These are phyloP conservation scores for Orcinus orca DNA, from an alignment of 2,113 vertebrate species.

Conservation along the genomic window DNA sequence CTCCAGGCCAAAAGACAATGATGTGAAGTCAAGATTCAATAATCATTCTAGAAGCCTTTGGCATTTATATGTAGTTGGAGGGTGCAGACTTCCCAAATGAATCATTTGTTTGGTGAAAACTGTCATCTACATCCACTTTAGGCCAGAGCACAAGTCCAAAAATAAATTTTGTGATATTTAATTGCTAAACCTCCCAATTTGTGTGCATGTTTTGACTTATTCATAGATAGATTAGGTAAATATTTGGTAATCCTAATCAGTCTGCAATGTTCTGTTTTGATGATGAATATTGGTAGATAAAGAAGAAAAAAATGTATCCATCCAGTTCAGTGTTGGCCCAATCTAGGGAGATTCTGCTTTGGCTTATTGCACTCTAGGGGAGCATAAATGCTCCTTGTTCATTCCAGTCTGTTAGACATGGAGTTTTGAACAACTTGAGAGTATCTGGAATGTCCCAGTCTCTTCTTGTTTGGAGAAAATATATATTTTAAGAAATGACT, in stretches of 20 bases:
- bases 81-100: neutral
- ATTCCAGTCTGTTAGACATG: neutral
- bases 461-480: neutral
- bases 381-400: neutral
- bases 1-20: neutral
- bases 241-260: neutral
- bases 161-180: neutral
- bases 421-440: neutral
- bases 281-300: neutral
- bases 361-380: neutral
- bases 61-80: neutral
- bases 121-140: neutral
- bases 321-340: neutral
- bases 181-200: neutral
- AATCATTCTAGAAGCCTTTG: neutral
- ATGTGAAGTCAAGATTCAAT: neutral
- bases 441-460: neutral
- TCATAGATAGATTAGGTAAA: neutral
- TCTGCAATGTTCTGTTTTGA: neutral
- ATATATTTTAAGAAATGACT: neutral
- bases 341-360: neutral
- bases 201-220: neutral
- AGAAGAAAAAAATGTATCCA: neutral
- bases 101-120: neutral
- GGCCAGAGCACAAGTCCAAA: neutral